Evolutionary conservation across 2,888 invertebrate genomes (phyloP), one percentile per base, ranked within the genome.

Genomic region (Melanophora roralis): DNA sequence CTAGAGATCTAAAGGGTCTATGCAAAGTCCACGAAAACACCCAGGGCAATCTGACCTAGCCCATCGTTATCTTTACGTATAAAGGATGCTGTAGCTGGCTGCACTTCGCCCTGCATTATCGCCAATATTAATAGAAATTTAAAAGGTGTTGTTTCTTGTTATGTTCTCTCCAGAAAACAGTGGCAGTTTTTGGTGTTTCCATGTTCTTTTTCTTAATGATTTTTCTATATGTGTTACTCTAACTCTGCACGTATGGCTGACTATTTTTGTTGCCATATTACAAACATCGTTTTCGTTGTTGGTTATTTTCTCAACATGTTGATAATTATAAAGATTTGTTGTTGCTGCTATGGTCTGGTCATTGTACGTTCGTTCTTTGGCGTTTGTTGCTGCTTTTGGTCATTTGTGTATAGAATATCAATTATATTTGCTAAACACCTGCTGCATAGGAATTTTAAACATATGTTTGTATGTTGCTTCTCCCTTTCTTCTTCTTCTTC

Each of bases 391-490:
- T 72, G 59, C 71, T 78, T 79, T 79, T 76, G 82, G 77, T 85
- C 86, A 85, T 86, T 73, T 87, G 87, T 87, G 87, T 85, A 85
- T 84, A 84, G 89, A 88, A 89, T 89, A 89, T 88, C 89, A 89
- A 89, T 89, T 89, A 89, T 89, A 89, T 89, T 88, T 89, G 88
- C 88, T 88, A 89, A 89, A 89, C 89, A 89, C 89, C 89, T 89
- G 89, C 89, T 88, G 86, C 87, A 88, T 85, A 85, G 89, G 89
- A 89, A 89, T 89, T 88, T 86, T 82, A 72, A 76, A 72, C 72
- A 68, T 83, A 76, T 62, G 9, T 27, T 6, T 27, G 27, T 27
- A 27, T n/a, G n/a, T n/a, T n/a, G n/a, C 27, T 62, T n/a, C 34
- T 12, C 21, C 14, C 19, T 36, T n/a, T n/a, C n/a, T n/a, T n/a